A percentile compares a stretch with the other conserved stretches of the same genome.
phyloP scores from a whole-genome alignment of 1,140 invertebrate species.

The Ostrea denselamellosa region DNA sequence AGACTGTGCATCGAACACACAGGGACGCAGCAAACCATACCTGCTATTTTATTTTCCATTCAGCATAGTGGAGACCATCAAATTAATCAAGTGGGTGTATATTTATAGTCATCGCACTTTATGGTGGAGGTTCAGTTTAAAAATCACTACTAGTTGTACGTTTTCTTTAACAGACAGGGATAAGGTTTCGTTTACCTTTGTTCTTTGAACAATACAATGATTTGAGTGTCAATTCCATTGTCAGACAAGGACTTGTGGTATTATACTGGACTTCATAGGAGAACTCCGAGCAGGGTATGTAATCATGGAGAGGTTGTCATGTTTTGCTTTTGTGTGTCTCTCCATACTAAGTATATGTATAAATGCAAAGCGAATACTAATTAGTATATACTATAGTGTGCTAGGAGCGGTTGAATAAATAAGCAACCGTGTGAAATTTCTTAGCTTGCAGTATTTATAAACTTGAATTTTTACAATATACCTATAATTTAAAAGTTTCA shows the following conservation, averaged over 20 bases:
- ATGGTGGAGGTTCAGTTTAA: not conserved
- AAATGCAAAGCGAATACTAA: no score
- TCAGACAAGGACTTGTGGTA: not conserved
- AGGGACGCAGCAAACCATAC: not conserved
- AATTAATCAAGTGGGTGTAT: not conserved
- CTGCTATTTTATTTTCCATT: not conserved
- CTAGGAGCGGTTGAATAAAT: no score
- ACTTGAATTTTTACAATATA: no score
- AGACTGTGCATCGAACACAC: not conserved
- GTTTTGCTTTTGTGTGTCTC: no score
- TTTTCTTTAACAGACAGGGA: not conserved
- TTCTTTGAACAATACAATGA: not conserved
- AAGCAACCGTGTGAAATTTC: no score
- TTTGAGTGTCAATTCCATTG: not conserved
- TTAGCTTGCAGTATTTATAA: no score
- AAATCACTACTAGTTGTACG: not conserved
- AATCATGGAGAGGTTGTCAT: not conserved
- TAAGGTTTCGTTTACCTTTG: conserved; percentile 10
- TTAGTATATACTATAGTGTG: no score
- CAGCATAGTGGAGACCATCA: not conserved
- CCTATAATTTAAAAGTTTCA: no score
- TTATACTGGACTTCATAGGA: not conserved
- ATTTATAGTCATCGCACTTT: not conserved
- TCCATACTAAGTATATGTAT: no score
- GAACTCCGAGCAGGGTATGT: not conserved